A percentile compares a stretch with the other conserved stretches of the same genome.
Evolutionary conservation across 1,140 invertebrate species (phyloP).

Genomic region (Papilio aristodemus): DNA sequence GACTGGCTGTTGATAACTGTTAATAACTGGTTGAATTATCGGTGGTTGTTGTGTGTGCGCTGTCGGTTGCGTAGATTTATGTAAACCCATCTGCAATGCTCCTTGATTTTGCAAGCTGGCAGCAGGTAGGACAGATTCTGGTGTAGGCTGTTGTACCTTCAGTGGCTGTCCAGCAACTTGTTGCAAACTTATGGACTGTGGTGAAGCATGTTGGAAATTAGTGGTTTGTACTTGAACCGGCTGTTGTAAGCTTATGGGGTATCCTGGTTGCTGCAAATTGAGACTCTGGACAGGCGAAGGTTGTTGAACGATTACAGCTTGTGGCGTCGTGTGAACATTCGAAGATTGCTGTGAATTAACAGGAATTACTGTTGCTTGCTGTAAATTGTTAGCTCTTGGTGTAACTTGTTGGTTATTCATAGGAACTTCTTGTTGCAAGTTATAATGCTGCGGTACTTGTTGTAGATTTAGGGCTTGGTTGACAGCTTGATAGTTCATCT

Average conservation of each 20-base stretch:
- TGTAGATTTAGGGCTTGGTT: slow-evolving; percentile 28
- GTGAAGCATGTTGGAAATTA: slow-evolving; percentile 27
- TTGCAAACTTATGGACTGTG: slow-evolving; percentile 26
- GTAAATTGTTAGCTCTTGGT: neutral
- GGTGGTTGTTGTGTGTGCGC: slow-evolving; percentile 8
- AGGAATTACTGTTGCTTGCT: neutral
- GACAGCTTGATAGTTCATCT: slow-evolving; percentile 14
- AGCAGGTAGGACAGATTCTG: slow-evolving; percentile 1
- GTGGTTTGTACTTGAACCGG: slow-evolving; percentile 6
- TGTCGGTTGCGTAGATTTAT: slow-evolving; percentile 1
- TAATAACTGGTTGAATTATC: neutral
- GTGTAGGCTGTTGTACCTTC: slow-evolving; percentile 30
- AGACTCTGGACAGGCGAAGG: neutral
- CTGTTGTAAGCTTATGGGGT: slow-evolving; percentile 17
- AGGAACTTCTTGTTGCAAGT: neutral
- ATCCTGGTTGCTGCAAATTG: slow-evolving; percentile 16
- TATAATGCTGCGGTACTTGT: slow-evolving; percentile 3
- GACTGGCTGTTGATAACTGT: slow-evolving; percentile 29
- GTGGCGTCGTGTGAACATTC: neutral
- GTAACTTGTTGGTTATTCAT: neutral
- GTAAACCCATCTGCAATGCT: slow-evolving; percentile 8
- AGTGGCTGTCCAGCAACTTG: slow-evolving; percentile 31
- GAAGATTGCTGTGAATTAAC: slow-evolving; percentile 19
- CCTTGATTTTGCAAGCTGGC: slow-evolving; percentile 21
- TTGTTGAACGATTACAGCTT: slow-evolving; percentile 27